Conservation (phyloP, 2,113 vertebrate species). For the Callionymus lyra region DNA sequence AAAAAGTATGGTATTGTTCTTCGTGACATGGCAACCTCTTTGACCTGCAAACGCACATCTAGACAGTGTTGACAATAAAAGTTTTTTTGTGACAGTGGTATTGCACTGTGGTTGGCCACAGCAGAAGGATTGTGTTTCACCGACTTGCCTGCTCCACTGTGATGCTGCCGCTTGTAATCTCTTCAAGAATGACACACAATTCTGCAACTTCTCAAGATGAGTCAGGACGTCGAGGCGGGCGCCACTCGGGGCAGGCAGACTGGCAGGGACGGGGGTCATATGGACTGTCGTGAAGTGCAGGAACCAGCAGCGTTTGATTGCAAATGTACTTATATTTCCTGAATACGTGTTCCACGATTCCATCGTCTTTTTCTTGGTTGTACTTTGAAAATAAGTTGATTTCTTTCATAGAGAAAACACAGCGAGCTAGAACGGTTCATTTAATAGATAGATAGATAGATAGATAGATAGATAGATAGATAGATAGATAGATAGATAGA, state of each 20-base stretch:
- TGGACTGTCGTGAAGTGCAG: conserved; percentile 17
- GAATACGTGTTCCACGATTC: neutral
- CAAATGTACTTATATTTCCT: conserved; percentile 14
- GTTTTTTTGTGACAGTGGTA: neutral
- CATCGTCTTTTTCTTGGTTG: neutral
- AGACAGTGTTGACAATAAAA: neutral
- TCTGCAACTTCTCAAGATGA: conserved; percentile 37
- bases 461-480: no score
- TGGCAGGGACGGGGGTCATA: conserved; percentile 9
- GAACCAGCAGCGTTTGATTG: conserved; percentile 16
- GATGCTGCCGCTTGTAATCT: conserved; percentile 34
- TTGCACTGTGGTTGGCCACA: conserved; percentile 6
- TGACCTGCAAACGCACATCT: no score
- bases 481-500: no score
- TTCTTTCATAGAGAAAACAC: no score
- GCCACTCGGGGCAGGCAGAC: neutral
- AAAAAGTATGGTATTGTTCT: no score
- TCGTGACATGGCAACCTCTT: no score
- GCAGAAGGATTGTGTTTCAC: conserved; percentile 41
- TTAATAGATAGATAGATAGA: no score
- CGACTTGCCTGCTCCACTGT: conserved; percentile 26
- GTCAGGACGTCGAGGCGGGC: conserved; percentile 24
- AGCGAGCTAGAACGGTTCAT: no score
- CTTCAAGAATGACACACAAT: conserved; percentile 36
- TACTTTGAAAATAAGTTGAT: neutral